Percentiles rank a stretch among this genome's conserved stretches.
phyloP scores from a whole-genome alignment of 2,888 invertebrate species.

The Eupeodes luniger region DNA sequence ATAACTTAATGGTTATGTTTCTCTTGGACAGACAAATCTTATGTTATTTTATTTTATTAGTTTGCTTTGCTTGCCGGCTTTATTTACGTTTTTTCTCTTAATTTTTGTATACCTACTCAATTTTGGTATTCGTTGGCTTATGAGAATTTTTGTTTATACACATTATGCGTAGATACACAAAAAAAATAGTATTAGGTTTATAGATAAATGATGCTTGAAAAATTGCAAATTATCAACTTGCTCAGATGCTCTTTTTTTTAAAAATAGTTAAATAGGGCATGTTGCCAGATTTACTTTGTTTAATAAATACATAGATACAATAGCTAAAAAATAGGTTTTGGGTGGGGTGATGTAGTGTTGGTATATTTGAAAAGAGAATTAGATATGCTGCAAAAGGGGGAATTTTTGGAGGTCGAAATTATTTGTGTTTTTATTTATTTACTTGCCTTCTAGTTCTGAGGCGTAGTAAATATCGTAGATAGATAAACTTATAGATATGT shows the following conservation, averaged over 20 bases:
- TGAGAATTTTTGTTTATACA: not conserved
- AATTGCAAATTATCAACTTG: slow-evolving; percentile 4
- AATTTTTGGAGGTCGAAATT: slow-evolving; percentile 59
- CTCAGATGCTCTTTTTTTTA: not conserved
- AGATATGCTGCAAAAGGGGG: not conserved
- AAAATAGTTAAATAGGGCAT: slow-evolving; percentile 16
- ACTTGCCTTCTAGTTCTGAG: not conserved
- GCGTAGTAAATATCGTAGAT: not conserved
- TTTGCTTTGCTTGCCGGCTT: not conserved
- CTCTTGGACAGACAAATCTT: not conserved
- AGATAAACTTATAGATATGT: too few species aligned
- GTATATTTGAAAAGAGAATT: not conserved
- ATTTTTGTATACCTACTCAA: not conserved
- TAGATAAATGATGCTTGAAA: not conserved
- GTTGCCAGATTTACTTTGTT: slow-evolving; percentile 58
- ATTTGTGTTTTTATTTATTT: slow-evolving; percentile 41
- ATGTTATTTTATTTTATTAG: slow-evolving; percentile 4
- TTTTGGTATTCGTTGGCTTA: not conserved
- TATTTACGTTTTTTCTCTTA: slow-evolving; percentile 7
- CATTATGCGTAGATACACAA: not conserved
- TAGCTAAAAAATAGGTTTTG: slow-evolving; percentile 7
- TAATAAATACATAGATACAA: slow-evolving; percentile 5
- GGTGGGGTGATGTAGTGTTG: not conserved
- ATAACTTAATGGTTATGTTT: not conserved
- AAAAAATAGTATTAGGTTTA: not conserved